These are phyloP conservation scores for Orthochromis indermauri DNA, from an alignment of 2,113 vertebrate genomes.

Conservation along the genomic window DNA sequence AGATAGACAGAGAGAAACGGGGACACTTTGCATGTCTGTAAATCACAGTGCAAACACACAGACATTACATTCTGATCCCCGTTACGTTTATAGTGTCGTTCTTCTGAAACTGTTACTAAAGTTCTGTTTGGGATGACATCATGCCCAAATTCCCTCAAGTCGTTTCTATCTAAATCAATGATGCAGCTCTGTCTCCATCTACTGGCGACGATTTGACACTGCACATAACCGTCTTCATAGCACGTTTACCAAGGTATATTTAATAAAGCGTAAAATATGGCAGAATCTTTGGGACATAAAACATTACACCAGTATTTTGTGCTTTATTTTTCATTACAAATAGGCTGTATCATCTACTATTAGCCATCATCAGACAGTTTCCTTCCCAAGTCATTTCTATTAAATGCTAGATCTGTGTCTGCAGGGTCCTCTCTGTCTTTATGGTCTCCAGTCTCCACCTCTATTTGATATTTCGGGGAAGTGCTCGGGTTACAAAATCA, in stretches of 20 bases:
- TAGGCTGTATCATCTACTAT: background rate
- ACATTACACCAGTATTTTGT: background rate
- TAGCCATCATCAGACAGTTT: background rate
- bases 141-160: background rate
- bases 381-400: background rate
- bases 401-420: background rate
- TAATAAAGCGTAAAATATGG: background rate
- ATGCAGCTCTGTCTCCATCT: slow-evolving; percentile 51
- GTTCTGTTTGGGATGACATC: background rate
- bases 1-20: background rate
- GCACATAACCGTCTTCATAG: background rate
- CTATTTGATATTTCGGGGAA: background rate
- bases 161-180: background rate
- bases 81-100: background rate
- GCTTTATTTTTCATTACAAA: background rate
- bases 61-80: background rate
- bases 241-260: background rate
- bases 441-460: background rate
- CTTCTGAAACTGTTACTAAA: background rate
- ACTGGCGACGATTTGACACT: slow-evolving; percentile 12
- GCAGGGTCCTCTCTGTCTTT: background rate
- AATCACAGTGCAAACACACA: background rate
- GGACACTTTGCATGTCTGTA: background rate
- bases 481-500: background rate
- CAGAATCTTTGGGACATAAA: background rate